These are phyloP conservation scores for Tachina grossa DNA, from an alignment of 2,888 invertebrate species.

Conservation along the genomic window DNA sequence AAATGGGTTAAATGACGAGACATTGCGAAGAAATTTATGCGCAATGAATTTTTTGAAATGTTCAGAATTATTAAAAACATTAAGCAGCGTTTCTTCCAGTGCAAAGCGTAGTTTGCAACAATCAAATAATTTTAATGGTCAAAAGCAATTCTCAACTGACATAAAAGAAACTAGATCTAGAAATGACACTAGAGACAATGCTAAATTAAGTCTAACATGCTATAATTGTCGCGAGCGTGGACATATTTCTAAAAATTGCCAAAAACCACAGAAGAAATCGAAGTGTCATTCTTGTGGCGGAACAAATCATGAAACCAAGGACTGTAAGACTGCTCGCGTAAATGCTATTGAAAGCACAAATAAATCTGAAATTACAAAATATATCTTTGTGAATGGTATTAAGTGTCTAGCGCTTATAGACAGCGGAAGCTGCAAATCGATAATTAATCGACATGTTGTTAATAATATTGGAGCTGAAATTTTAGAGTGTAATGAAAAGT, in stretches of 20 bases:
- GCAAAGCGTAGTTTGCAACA: background rate
- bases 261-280: background rate
- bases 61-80: background rate
- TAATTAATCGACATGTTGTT: background rate
- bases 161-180: background rate
- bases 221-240: background rate
- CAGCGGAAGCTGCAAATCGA: background rate
- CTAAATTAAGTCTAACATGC: background rate
- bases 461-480: background rate
- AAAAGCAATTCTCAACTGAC: background rate
- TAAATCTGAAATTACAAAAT: background rate
- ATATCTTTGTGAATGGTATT: background rate
- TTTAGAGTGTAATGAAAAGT: background rate
- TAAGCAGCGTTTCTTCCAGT: too few relatives aligned
- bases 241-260: background rate
- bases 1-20: background rate
- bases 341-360: background rate
- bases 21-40: background rate
- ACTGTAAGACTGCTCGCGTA: background rate
- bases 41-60: background rate
- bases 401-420: background rate
- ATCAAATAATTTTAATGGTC: background rate
- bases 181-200: background rate
- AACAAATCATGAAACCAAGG: background rate
- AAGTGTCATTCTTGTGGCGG: background rate